Evolutionary conservation across 2,888 invertebrate genomes (phyloP).

Genomic region (Acleris sparsana): DNA sequence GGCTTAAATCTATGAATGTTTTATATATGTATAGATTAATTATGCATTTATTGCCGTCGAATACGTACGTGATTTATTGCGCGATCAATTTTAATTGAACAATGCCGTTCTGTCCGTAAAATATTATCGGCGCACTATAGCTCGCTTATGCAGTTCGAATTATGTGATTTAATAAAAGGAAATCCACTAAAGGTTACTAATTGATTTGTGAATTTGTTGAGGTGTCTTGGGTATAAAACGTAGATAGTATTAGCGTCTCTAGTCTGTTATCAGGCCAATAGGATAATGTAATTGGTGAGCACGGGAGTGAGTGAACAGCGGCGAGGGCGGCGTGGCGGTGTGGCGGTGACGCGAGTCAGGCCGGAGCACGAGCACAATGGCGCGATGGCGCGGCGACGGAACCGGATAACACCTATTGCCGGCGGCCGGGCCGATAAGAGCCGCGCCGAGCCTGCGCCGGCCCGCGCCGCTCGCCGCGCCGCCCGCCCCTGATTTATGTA

Average conservation of each 20-base stretch:
- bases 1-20: neutral
- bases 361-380: constrained; percentile 52
- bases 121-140: constrained; percentile 28
- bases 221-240: no score
- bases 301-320: constrained; percentile 49
- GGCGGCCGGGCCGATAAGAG: constrained; percentile 73
- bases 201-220: neutral
- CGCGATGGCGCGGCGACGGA: constrained; percentile 70
- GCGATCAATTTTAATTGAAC: constrained; percentile 42
- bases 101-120: constrained; percentile 39
- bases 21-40: neutral
- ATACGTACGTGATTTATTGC: constrained; percentile 40
- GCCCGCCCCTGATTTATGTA: constrained; percentile 79
- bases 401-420: constrained; percentile 83
- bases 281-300: constrained; percentile 71
- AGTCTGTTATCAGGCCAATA: constrained; percentile 41
- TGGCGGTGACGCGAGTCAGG: constrained; percentile 20
- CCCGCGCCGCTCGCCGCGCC: constrained; percentile 46
- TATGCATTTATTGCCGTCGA: constrained; percentile 28
- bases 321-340: constrained; percentile 37
- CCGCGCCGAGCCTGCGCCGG: constrained; percentile 40
- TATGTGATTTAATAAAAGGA: constrained; percentile 14
- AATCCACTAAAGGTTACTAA: neutral
- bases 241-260: neutral
- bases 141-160: constrained; percentile 27